Evolutionary conservation across 2,113 vertebrate genomes (phyloP), one percentile per base, ranked within the genome.

Genomic region (Daboia siamensis): DNA sequence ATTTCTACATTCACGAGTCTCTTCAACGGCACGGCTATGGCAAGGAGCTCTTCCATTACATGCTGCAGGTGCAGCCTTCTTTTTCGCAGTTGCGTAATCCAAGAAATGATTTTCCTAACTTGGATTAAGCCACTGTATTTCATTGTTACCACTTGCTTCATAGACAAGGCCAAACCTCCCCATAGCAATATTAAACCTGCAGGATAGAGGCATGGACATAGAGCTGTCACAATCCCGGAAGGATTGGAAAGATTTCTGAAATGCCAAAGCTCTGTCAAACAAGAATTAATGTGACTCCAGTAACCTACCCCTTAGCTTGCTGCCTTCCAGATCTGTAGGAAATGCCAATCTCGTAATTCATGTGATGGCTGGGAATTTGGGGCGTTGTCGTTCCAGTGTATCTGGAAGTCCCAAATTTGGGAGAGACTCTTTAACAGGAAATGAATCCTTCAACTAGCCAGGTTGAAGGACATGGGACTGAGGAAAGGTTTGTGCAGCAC

Each of bases 21-120:
- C 64, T 98, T 91, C 99, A 99, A 51, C 97, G 99, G 90, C 98
- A 99, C 1, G 99, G 99, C 86, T 98, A 98, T 0, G 99, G 99
- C 2, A 97, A 97, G 90, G 98, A 99, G 95, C 97, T 99, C 24
- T 99, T 99, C 94, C 96, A 97, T 26, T 98, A 98, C 93, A 98
- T 99, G 98, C 88, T 99, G 92, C 97, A 98, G 98, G 98, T 99
- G 94, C 95, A 29, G 3, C 1, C 56, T 20, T 57, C 23, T 56
- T 56, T 12, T 57, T 11, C 17, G 29, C 33, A 56, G 23, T 9
- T 29, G 51, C 46, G 46, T 17, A 92, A 29, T 88, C 48, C 29
- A 54, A 24, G 56, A 48, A 46, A 92, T 5, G 26, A 52, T 87
- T 3, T 51, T 54, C 26, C 86, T 87, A 4, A 39, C 46, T 74